Evolutionary conservation across 2,888 invertebrate species (phyloP), one percentile per base, ranked within the genome.

Genomic region (Philereme transversata): DNA sequence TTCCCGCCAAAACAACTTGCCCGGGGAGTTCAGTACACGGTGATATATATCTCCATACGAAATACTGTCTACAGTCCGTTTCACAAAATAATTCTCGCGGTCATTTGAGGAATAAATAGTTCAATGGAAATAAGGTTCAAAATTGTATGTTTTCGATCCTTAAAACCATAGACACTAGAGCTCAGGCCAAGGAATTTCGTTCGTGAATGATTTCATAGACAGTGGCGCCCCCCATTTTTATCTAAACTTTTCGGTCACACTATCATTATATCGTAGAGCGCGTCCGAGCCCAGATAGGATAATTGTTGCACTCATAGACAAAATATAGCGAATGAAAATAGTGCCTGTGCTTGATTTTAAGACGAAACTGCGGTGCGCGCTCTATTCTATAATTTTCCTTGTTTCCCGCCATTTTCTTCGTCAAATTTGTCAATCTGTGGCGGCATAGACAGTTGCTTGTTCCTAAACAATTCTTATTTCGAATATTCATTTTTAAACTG

Each of bases 371-470:
- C 41, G 34, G 46, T 41, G 46, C 46, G 57, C 57, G 62, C 57
- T 54, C 57, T 57, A 9, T 38, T 4, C 5, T 61, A 52, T 55
- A 55, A 52, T 50, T 62, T 53, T 22, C 7, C 46, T 40, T 7
- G 53, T 51, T 51, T 51, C 43, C 62, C 62, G 58, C 62, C 58
- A 62, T 58, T 62, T 62, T 50, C 35, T 62, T 40, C 47, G 54
- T 62, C 54, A 33, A 47, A 47, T 52, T 53, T 58, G 8, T 57
- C 46, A n/a, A 47, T 53, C 59, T 50, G 52, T 54, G 62, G 68
- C 65, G 65, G 56, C 59, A 47, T 45, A 36, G 69, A 49, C 69
- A 68, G 69, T 69, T 69, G 69, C 67, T 67, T 10, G 44, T 60
- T 56, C 58, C 53, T n/a, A 33, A 51, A 33, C 10, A 35, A 36